phyloP scores from a whole-genome alignment of 1,140 invertebrate genomes.

The Drosophila punjabiensis region DNA sequence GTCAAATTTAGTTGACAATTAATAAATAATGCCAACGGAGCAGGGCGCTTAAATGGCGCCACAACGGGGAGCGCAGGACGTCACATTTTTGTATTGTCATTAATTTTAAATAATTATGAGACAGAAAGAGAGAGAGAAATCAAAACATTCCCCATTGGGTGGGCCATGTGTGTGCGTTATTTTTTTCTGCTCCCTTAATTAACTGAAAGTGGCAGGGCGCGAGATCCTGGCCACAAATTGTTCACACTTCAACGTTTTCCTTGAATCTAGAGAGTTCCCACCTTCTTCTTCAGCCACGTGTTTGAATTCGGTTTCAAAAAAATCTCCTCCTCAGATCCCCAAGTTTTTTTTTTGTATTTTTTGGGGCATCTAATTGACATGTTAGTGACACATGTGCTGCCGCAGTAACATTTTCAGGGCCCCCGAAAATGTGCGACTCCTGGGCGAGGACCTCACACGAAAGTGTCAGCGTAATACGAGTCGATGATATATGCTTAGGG shows the following conservation, averaged over 20 bases:
- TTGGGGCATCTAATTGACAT: conserved; percentile 81
- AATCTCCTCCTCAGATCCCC: conserved; percentile 28
- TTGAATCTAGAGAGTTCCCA: conserved; percentile 1
- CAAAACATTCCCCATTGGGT: conserved; percentile 72
- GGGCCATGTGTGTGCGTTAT: conserved; percentile 55
- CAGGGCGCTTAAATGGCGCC: conserved; percentile 74
- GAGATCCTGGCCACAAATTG: conserved; percentile 77
- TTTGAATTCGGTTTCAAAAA: conserved; percentile 41
- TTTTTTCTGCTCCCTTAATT: conserved; percentile 55
- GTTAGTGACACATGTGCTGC: conserved; percentile 82
- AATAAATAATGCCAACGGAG: conserved; percentile 76
- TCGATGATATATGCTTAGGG: conserved; percentile 80
- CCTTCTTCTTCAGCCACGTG: conserved; percentile 38
- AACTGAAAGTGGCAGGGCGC: conserved; percentile 61
- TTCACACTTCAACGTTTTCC: conserved; percentile 80
- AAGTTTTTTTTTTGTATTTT: conserved; percentile 14
- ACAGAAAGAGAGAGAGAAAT: conserved; percentile 52
- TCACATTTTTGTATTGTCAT: conserved; percentile 80
- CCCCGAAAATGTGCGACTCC: conserved; percentile 49
- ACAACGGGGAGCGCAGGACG: conserved; percentile 47
- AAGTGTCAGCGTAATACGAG: conserved; percentile 76
- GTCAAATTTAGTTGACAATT: conserved; percentile 84
- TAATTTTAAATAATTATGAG: conserved; percentile 83
- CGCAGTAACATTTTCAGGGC: conserved; percentile 40
- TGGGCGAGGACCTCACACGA: conserved; percentile 73